Evolutionary conservation across 64 coral and sea anemone species (phyloP), one percentile per base, ranked within the genome.

Genomic region (Pocillopora damicornis): DNA sequence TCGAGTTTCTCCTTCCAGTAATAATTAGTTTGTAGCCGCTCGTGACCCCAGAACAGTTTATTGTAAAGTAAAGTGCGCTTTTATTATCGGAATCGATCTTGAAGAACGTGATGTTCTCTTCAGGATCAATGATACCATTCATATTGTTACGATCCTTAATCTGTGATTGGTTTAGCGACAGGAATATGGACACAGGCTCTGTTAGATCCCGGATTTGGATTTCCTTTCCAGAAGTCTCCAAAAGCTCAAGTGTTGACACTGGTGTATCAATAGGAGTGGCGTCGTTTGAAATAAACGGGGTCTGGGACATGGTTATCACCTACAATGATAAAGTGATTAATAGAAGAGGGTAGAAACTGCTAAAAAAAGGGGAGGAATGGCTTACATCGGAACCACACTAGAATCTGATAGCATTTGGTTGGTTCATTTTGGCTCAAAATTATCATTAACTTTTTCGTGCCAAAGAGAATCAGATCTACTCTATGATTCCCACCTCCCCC

Each of bases 201-300:
- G 80, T 23, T 14, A 94, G 67, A 64, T 89, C 73, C 15, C 35
- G 76, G 79, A 94, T 86, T 59, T 79, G 34, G 45, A 94, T 78
- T 51, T 62, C 37, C 59, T 79, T 86, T 6, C 75, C 87, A 14
- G 72, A 45, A 73, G 81, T 37, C 16, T 89, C 92, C 83, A 77
- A 68, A 13, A 94, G 60, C 26, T 83, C 92, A 30, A 94, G 37
- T 5, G 85, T 86, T 4, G 92, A 89, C 8, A 94, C 92, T 5
- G 80, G 88, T 30, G 45, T 75, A 16, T 35, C 23, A 15, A 84
- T 84, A 0, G 69, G 79, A 9, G 75, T 25, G 11, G 30, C 56
- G 22, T 60, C 64, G 68, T 78, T 61, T 71, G 71, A 76, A 60
- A 77, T 68, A 23, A 94, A 94, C 9, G 92, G 92, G 22, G 64